Percentiles rank a stretch among this genome's conserved stretches.
These are phyloP conservation scores for Origma solitaria DNA, from an alignment of 2,113 vertebrate species.

Conservation along the genomic window DNA sequence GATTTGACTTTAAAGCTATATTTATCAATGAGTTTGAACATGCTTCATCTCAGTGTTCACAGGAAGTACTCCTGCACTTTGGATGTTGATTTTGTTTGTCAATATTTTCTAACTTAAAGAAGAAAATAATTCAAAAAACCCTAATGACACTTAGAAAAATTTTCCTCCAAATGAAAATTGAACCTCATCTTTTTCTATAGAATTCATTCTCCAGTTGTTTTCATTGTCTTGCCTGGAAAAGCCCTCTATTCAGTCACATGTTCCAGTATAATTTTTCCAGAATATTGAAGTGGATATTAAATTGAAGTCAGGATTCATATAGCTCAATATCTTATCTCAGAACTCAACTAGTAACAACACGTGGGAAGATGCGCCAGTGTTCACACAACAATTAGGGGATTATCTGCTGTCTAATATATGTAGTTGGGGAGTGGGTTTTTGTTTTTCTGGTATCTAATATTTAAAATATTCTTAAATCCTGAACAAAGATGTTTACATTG, in stretches of 20 bases:
- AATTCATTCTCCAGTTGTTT: not conserved
- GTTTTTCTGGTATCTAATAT: not conserved
- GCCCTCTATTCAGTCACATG: not conserved
- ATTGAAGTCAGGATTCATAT: not conserved
- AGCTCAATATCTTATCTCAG: not conserved
- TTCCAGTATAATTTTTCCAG: not conserved
- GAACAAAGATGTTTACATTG: not conserved
- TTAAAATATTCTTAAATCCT: not conserved
- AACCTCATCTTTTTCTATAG: not conserved
- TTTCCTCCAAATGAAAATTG: not conserved
- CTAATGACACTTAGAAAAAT: not conserved
- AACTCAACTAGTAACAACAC: not conserved
- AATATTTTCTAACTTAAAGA: not conserved
- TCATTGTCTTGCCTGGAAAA: not conserved
- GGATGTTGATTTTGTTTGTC: rapidly evolving
- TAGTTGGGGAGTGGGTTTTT: not conserved
- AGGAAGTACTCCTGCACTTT: not conserved
- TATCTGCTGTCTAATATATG: not conserved
- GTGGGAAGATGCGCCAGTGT: not conserved
- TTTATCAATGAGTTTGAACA: not conserved
- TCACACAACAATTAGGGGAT: not conserved
- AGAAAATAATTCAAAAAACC: not conserved
- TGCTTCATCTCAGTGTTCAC: not conserved
- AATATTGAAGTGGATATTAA: not conserved
- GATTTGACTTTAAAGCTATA: not conserved